Evolutionary conservation across 2,113 vertebrate genomes (phyloP), one percentile per base, ranked within the genome.

Genomic region (Oreochromis aureus): DNA sequence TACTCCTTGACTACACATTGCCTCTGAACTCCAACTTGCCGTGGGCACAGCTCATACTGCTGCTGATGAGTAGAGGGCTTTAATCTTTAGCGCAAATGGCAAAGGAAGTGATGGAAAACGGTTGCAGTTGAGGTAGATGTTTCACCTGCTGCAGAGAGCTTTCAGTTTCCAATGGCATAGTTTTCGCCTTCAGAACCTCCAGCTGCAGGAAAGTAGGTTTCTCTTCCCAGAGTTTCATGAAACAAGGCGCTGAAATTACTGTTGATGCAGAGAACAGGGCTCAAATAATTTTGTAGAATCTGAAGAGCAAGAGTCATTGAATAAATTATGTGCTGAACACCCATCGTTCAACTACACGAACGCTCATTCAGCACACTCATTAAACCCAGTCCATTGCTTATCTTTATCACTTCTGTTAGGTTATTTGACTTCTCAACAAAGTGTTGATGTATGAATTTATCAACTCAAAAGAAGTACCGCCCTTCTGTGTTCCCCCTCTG

Each of bases 291-390:
- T 76, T 82, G 56, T 32, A 4, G 53, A 85, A 87, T 90, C 82
- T 78, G 81, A 66, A 55, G 53, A 85, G 90, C 10, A 87, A 87
- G 53, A 93, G 87, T 93, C 86, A 93, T 76, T 87, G 89, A 93
- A 93, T 91, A 89, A 87, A 93, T 91, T n/a, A 84, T 89, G 82
- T 55, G 71, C 81, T 55, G 76, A 88, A 89, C 16, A 32, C 73
- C 79, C 82, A 83, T 89, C 56, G 39, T 87, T 89, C 83, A 87
- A 83, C 53, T 85, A 88, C 86, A 92, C 82, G 61, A 88, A 86
- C 73, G 71, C 66, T 69, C 1, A 3, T 48, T 76, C 44, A 66
- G 58, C 48, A 39, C 84, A 89, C 71, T 85, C 71, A 44, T 82
- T 86, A 82, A 79, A 59, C 84, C 87, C 82, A 66, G 51, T 83